Conservation (phyloP, 2,797 vertebrate species). For the Pseudocheirus occidentalis region DNA sequence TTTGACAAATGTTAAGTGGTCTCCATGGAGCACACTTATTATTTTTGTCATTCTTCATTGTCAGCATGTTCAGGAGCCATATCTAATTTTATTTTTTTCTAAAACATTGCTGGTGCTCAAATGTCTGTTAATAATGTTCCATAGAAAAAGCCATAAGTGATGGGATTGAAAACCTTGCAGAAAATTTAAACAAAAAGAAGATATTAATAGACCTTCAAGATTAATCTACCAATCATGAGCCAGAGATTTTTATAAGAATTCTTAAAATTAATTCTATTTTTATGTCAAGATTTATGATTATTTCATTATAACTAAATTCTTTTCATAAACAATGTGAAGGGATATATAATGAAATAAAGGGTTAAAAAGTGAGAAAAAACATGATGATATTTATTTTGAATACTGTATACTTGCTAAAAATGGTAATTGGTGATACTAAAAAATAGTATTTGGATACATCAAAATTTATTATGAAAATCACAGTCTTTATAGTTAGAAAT, state of each 20-base stretch:
- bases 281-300: not conserved
- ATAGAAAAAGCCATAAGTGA: not conserved
- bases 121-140: not conserved
- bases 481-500: not conserved
- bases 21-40: not conserved
- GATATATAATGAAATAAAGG: not conserved
- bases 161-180: not conserved
- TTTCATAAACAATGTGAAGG: not conserved
- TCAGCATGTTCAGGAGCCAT: not conserved
- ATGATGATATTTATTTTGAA: not conserved
- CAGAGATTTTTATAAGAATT: not conserved
- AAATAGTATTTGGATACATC: not conserved
- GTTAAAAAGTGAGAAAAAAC: not conserved
- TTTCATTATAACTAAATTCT: not conserved
- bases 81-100: constrained; percentile 25
- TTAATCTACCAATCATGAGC: not conserved
- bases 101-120: constrained; percentile 1
- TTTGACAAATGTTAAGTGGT: not conserved
- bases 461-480: not conserved
- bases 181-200: not conserved
- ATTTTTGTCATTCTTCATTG: constrained; percentile 10
- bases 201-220: not conserved
- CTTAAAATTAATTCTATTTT: not conserved
- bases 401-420: not conserved
- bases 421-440: not conserved